Base-by-base conservation (phyloP, 2,797 vertebrate species). In the Sparus aurata region DNA sequence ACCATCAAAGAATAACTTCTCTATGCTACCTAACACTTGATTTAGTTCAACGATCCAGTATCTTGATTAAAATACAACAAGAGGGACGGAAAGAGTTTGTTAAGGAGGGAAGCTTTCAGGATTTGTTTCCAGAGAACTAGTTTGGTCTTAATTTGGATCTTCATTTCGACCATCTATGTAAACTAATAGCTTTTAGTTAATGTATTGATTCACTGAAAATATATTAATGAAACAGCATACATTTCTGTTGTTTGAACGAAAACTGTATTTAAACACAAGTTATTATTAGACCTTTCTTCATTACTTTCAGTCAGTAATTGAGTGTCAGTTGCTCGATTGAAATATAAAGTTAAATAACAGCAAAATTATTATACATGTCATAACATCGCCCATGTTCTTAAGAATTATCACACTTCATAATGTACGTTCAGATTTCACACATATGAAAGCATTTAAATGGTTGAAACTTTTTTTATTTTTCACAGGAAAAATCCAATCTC, bases 41-140 rank as follows among this genome's bases (percentile, higher is more conserved):
- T 59, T 64, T 70, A 57, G 52, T n/a, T 67, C 49, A 74, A 6
- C 62, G 49, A 55, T 52, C 22, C 27, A 65, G 38, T 49, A 22
- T 61, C 61, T 60, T 73, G 62, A 77, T 80, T 73, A 77, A 79
- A 85, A 77, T 1, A 75, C 58, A 74, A 41, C 18, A 52, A 58
- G 23, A 63, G 30, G 57, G 27, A 57, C 47, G 10, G 27, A 58
- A 77, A 74, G 38, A 43, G 5, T 12, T 71, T 75, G 30, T 45
- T 54, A 61, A 72, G 45, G 15, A 72, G 20, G 50, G 59, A 52
- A 61, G 71, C 50, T 72, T 77, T 76, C 68, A 67, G 38, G 60
- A 80, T 75, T 52, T 83, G 43, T 27, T 69, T 41, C 41, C 8
- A 7, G 41, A 53, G 72, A 47, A 60, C 53, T 67, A 74, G 53